Percentiles rank a stretch among this genome's conserved stretches.
phyloP scores from a whole-genome alignment of 2,113 vertebrate genomes.

The Sylvia atricapilla region DNA sequence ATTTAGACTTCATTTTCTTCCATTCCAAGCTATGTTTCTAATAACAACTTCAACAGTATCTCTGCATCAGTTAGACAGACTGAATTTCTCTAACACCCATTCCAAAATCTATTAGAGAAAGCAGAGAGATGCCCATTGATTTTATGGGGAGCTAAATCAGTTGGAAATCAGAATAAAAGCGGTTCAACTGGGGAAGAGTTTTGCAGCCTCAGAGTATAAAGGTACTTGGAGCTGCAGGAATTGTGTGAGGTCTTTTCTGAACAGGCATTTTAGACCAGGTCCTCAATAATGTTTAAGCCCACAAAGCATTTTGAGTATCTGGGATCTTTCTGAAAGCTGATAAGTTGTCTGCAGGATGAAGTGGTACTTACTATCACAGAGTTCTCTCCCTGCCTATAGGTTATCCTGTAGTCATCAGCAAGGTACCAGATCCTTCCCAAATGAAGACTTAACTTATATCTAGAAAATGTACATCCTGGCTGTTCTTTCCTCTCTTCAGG shows the following conservation, averaged over 20 bases:
- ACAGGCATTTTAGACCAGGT: background rate
- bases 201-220: background rate
- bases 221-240: background rate
- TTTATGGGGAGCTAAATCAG: background rate
- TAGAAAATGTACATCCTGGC: background rate
- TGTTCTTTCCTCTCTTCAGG: background rate
- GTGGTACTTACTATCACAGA: background rate
- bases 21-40: background rate
- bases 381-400: background rate
- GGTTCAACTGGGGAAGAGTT: background rate
- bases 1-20: background rate
- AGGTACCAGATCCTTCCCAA: background rate
- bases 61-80: background rate
- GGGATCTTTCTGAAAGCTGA: background rate
- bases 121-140: background rate
- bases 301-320: background rate
- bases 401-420: background rate
- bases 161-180: background rate
- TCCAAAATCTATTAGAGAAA: background rate
- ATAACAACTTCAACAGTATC: background rate
- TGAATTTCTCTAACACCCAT: background rate
- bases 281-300: background rate
- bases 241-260: background rate
- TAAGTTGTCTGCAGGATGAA: background rate
- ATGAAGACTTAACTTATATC: background rate